phyloP scores from a whole-genome alignment of 2,113 vertebrate genomes.

The Thermophis baileyi region DNA sequence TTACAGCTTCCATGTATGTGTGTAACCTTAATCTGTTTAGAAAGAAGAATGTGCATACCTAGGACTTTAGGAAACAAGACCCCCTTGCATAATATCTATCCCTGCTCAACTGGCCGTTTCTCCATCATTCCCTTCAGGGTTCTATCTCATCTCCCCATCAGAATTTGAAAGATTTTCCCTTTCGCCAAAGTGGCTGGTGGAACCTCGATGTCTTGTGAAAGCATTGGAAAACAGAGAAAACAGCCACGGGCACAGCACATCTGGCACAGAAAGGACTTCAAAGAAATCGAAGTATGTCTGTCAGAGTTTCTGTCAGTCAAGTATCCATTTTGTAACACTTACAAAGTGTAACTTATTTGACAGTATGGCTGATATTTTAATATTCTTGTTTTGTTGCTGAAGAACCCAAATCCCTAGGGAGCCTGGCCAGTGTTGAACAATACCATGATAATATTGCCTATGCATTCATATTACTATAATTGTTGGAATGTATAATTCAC shows the following conservation, averaged over 20 bases:
- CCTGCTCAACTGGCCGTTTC: not conserved
- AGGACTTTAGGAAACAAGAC: not conserved
- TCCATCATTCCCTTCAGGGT: constrained; percentile 71
- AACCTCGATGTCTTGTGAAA: constrained; percentile 85
- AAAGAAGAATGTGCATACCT: not conserved
- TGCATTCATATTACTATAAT: not conserved
- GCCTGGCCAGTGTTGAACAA: not conserved
- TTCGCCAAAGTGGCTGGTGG: constrained; percentile 87
- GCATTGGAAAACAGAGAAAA: constrained; percentile 57
- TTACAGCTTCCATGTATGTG: not conserved
- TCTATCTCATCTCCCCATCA: constrained; percentile 95
- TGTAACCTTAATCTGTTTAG: not conserved
- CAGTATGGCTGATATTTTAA: not conserved
- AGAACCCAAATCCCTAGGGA: not conserved
- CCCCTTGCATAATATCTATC: not conserved
- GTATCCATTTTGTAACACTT: not conserved
- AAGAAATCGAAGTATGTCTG: constrained; percentile 69
- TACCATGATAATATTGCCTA: not conserved
- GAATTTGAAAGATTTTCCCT: constrained; percentile 97
- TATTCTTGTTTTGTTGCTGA: not conserved
- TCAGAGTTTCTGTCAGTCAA: not conserved
- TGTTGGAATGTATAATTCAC: not conserved
- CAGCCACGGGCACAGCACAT: constrained; percentile 26
- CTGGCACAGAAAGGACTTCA: constrained; percentile 60
- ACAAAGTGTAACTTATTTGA: not conserved